These are phyloP conservation scores for Bubalus kerabau DNA, from an alignment of 2,113 vertebrate genomes.

Conservation along the genomic window DNA sequence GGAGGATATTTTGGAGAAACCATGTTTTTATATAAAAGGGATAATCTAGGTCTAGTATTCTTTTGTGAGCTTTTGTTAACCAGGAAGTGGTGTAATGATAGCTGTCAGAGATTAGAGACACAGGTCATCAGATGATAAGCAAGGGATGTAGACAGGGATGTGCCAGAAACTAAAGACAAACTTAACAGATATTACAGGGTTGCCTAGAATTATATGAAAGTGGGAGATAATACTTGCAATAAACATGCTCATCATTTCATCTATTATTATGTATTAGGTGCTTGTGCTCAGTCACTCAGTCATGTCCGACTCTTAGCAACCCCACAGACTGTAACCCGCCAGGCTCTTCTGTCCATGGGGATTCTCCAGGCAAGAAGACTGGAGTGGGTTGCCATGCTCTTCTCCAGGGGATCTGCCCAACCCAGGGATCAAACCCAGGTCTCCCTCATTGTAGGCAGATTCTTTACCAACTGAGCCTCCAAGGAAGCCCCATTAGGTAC, in stretches of 20 bases:
- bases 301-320: no score
- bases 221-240: not conserved
- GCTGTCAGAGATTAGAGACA: not conserved
- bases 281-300: no score
- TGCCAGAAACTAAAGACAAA: not conserved
- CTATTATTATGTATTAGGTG: not conserved
- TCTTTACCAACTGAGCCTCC: not conserved
- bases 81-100: not conserved
- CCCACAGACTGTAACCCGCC: not conserved
- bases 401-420: not conserved
- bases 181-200: not conserved
- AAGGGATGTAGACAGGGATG: not conserved
- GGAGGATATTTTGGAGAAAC: not conserved
- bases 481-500: not conserved
- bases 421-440: not conserved
- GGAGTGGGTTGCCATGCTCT: not conserved
- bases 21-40: not conserved
- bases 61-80: not conserved
- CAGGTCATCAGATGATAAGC: not conserved
- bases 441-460: not conserved
- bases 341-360: not conserved
- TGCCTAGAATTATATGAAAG: not conserved
- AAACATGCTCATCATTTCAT: not conserved
- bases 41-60: not conserved
- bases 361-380: not conserved